Evolutionary conservation across 2,113 vertebrate species (phyloP), one percentile per base, ranked within the genome.

Genomic region (Phylloscopus trochilus): DNA sequence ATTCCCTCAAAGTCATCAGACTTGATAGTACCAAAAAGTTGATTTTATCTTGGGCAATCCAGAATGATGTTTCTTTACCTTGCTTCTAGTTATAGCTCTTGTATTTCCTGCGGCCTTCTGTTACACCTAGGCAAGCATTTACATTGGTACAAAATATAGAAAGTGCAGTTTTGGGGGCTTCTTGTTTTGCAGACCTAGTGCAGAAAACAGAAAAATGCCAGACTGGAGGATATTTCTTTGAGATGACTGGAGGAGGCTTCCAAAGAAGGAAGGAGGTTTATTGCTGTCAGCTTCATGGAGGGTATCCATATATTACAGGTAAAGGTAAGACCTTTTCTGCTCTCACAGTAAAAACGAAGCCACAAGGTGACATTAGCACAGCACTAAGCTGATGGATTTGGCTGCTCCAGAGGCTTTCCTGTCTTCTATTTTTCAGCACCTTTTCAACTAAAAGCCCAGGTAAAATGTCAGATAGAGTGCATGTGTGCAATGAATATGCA

Each of bases 161-260:
- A 5, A 58, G 14, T 5, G 4, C 0, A 3, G 5, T 14, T 58
- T 22, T 5, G 10, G 18, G 27, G 3, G 0, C 16, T 69, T 77
- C 9, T 69, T 87, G 7, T 35, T 64, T 56, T 67, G 26, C 22
- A 67, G 24, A 44, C 7, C 12, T 43, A 30, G 4, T 41, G 5
- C 53, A 41, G 63, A 75, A 9, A 60, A 20, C 4, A 74, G 15
- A 64, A 56, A 53, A 82, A 78, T 37, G 13, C 14, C 27, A 39
- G 9, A 49, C 5, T 39, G 7, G 5, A 31, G 9, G 3, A 27
- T 56, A 35, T 52, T 73, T 80, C 14, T 30, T 30, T 81, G 26
- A 58, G 37, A 87, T 84, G 26, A 7, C 20, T 70, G 28, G 33
- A 74, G 24, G 18, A 72, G 16, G 9, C 46, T 47, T 47, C 46